phyloP scores from a whole-genome alignment of 2,797 vertebrate genomes.

The Poecilia velifera region DNA sequence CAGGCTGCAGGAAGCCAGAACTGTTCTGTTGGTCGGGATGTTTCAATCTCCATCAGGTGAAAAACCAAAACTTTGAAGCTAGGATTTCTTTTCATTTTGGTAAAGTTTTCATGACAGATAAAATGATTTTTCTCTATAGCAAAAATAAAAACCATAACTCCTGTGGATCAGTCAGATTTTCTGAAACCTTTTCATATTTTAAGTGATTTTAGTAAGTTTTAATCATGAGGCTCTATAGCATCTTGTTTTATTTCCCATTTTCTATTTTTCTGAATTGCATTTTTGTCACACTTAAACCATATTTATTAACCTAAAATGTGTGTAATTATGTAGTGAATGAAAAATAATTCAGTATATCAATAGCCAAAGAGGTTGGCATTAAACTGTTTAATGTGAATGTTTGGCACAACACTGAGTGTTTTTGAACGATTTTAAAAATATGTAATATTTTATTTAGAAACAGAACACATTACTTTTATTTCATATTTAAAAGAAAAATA shows the following conservation, averaged over 20 bases:
- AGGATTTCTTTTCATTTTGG: not conserved
- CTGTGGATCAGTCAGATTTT: not conserved
- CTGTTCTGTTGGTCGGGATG: not conserved
- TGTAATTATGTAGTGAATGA: not conserved
- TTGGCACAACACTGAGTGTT: not conserved
- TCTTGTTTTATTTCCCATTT: not conserved
- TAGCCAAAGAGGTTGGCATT: not conserved
- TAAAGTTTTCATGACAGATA: not conserved
- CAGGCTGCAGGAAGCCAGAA: not conserved
- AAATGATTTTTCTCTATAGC: not conserved
- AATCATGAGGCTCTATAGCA: too few species aligned
- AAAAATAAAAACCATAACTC: not conserved
- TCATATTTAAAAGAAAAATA: not conserved
- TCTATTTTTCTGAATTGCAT: not conserved
- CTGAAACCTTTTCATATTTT: not conserved
- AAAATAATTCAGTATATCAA: not conserved
- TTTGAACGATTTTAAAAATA: not conserved
- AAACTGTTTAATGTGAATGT: too few species aligned
- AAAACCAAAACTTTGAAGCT: not conserved
- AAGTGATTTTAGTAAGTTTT: not conserved
- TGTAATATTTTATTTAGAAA: too few species aligned
- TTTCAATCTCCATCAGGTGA: not conserved
- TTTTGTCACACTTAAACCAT: not conserved
- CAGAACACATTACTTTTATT: too few species aligned
- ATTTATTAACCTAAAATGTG: not conserved